Evolutionary conservation across 2,113 vertebrate genomes (phyloP), one percentile per base, ranked within the genome.

Genomic region (Glaucidium brasilianum): DNA sequence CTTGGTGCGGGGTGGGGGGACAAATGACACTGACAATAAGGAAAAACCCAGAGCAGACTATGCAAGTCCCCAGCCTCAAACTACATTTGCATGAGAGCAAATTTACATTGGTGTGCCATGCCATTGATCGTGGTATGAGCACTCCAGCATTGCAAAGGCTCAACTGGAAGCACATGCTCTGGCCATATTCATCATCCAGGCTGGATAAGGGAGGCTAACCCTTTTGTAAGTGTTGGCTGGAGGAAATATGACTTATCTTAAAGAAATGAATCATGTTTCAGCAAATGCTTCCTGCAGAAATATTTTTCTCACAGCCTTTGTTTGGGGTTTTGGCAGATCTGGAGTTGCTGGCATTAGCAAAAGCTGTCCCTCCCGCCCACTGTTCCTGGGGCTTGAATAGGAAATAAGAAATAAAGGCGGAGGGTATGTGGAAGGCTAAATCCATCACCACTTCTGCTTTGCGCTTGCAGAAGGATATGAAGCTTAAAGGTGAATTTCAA

Each of bases 231-330:
- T 30, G 75, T 85, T 94, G 94, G 96, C 94, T 0, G 0, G 81
- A 49, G 52, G 60, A 90, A 85, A 79, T 58, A 22, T 16, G 56
- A 83, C 49, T 96, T 94, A 90, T 95, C 96, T 93, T 15, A 29
- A 58, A 92, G 71, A 94, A 92, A 94, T 88, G 87, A 94, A 94
- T 97, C 92, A 62, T 90, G 87, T 94, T 97, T 90, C 94, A 93
- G 87, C 62, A 12, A 92, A 76, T 17, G 67, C 81, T 92, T 96
- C 94, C 92, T 95, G 90, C 90, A 94, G 93, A 82, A 96, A 45
- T 89, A 85, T 91, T 95, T 96, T 96, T 94, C 92, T 95, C 96
- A 94, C 90, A 94, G 95, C 50, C 94, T 96, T 96, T 94, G 95
- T 95, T 92, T 47, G 2, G 68, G 79, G 50, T 80, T 96, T 94